Percentiles rank a stretch among this genome's conserved stretches.
phyloP scores from a whole-genome alignment of 2,888 invertebrate species.

The Didymodactylos carnosus region DNA sequence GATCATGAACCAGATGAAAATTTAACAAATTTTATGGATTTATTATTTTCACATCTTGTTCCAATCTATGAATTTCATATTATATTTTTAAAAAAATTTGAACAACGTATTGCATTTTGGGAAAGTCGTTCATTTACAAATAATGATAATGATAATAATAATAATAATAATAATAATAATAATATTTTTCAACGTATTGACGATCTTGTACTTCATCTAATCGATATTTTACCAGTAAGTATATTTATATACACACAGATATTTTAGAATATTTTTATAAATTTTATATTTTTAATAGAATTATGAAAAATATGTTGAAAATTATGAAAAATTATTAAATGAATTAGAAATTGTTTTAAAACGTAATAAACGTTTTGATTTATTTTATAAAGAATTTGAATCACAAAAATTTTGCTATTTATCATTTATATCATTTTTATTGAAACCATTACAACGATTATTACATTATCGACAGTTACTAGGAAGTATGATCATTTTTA shows the following conservation, averaged over 20 bases:
- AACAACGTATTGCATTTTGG: slow-evolving; percentile 53
- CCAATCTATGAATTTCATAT: slow-evolving; percentile 64
- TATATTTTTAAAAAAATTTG: slow-evolving; percentile 54
- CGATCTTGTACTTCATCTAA: not conserved
- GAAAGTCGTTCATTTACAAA: slow-evolving; percentile 40
- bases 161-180: slow-evolving; percentile 52
- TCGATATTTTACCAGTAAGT: not conserved
- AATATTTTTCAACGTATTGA: slow-evolving; percentile 40
- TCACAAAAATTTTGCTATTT: slow-evolving; percentile 62
- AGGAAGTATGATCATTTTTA: slow-evolving; percentile 44
- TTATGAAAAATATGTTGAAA: slow-evolving; percentile 41
- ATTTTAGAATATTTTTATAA: not conserved
- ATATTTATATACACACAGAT: not conserved
- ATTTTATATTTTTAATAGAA: slow-evolving; percentile 20
- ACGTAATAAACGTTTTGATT: slow-evolving; percentile 49
- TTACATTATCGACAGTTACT: slow-evolving; percentile 60
- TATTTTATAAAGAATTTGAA: slow-evolving; percentile 55
- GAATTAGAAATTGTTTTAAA: slow-evolving; percentile 57
- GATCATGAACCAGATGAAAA: not conserved
- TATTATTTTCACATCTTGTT: slow-evolving; percentile 35
- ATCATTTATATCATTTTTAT: slow-evolving; percentile 57
- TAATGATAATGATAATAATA: slow-evolving; percentile 44
- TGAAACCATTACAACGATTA: slow-evolving; percentile 62
- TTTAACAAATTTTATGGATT: not conserved
- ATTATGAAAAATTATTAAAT: slow-evolving; percentile 54